Conservation (phyloP, 1,140 invertebrate genomes). For the Harpegnathos saltator region DNA sequence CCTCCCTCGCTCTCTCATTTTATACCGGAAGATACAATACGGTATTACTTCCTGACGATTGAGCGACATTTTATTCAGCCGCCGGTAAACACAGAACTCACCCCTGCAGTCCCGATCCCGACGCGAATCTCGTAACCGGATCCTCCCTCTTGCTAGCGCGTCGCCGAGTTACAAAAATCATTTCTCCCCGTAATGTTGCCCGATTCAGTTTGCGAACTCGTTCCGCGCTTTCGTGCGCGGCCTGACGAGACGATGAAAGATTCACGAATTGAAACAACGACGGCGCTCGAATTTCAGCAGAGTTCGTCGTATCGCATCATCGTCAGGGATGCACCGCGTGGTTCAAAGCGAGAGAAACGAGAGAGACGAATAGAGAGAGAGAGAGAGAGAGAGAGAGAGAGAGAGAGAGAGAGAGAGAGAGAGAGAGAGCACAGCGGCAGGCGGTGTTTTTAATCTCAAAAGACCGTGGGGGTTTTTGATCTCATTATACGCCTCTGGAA, state of each 20-base stretch:
- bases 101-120: not conserved
- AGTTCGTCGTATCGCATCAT: conserved; percentile 12
- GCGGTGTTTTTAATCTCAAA: conserved; percentile 67
- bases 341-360: not conserved
- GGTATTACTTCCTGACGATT: conserved; percentile 48
- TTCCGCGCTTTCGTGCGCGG: conserved; percentile 6
- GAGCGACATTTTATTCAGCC: conserved; percentile 7
- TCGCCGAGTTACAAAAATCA: conserved; percentile 2
- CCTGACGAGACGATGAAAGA: not conserved
- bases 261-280: not conserved
- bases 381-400: not conserved
- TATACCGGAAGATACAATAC: conserved; percentile 49
- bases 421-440: not conserved
- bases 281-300: conserved; percentile 25
- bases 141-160: too few relatives aligned
- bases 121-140: conserved; percentile 12
- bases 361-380: not conserved
- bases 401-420: too few relatives aligned
- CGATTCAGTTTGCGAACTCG: conserved; percentile 14
- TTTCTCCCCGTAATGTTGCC: not conserved
- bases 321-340: not conserved
- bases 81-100: conserved; percentile 2
- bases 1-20: not conserved
- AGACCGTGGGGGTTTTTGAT: conserved; percentile 69
- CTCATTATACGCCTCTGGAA: conserved; percentile 69